Conservation (phyloP, 2,888 invertebrate species). For the Malthinus seriepunctatus region DNA sequence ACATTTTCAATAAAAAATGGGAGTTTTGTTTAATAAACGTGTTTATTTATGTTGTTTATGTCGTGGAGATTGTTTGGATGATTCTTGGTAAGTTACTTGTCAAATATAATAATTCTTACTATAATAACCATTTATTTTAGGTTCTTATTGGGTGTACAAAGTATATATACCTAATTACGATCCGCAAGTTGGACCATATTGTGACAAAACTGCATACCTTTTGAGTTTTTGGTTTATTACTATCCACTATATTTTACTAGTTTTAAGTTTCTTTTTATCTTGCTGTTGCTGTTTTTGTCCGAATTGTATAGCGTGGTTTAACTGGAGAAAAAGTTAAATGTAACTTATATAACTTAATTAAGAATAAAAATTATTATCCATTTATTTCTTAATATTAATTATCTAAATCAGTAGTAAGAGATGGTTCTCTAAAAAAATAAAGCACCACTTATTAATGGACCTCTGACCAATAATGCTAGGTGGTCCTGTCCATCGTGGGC, state of each 20-base stretch:
- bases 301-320: too few relatives aligned
- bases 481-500: too few relatives aligned
- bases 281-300: constrained; percentile 5
- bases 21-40: not conserved
- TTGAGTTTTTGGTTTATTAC: constrained; percentile 1
- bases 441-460: too few relatives aligned
- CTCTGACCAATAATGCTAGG: too few relatives aligned
- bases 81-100: not conserved
- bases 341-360: too few relatives aligned
- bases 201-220: not conserved
- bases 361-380: too few relatives aligned
- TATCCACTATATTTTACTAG: not conserved
- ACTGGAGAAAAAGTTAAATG: too few relatives aligned
- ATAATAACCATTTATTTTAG: not conserved
- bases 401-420: too few relatives aligned
- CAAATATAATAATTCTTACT: not conserved
- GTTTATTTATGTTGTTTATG: not conserved
- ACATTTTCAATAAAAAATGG: not conserved
- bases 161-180: not conserved
- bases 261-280: not conserved
- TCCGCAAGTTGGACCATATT: not conserved
- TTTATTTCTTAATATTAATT: too few relatives aligned
- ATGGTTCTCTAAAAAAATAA: too few relatives aligned
- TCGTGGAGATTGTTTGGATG: not conserved
- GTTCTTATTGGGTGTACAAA: not conserved